A percentile compares a stretch with the other conserved stretches of the same genome.
These are phyloP conservation scores for Siniperca chuatsi DNA, from an alignment of 2,113 vertebrate genomes.

Conservation along the genomic window DNA sequence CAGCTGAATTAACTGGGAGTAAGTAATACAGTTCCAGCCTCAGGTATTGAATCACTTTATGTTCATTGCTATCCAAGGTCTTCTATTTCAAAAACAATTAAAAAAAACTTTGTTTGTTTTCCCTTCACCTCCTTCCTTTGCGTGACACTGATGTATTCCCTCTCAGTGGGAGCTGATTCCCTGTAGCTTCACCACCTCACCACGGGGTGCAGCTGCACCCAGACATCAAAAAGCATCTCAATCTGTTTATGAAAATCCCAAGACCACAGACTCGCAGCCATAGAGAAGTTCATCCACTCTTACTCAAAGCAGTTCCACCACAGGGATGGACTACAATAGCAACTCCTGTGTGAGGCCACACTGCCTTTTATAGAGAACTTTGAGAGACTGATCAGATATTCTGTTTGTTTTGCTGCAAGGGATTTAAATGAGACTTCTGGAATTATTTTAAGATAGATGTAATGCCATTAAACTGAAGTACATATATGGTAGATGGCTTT, in stretches of 20 bases:
- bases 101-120: conserved; percentile 27
- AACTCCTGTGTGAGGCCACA: conserved; percentile 11
- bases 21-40: neutral
- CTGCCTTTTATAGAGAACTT: conserved; percentile 22
- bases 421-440: conserved; percentile 31
- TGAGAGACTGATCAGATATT: conserved; percentile 28
- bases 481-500: conserved; percentile 25
- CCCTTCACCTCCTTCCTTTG: conserved; percentile 18
- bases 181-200: conserved; percentile 35
- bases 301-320: conserved; percentile 33
- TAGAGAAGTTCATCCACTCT: conserved; percentile 51
- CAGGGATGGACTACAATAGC: conserved; percentile 26
- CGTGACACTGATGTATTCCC: conserved; percentile 23
- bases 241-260: conserved; percentile 50
- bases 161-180: conserved; percentile 45
- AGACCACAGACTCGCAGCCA: conserved; percentile 35
- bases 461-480: conserved; percentile 30
- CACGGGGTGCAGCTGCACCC: conserved; percentile 42
- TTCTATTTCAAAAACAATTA: conserved; percentile 46
- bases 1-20: neutral
- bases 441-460: conserved; percentile 6
- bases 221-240: conserved; percentile 61
- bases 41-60: neutral
- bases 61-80: conserved; percentile 3
- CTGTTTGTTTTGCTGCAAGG: conserved; percentile 29